phyloP scores from a whole-genome alignment of 2,113 vertebrate genomes.

The Oncorhynchus tshawytscha region DNA sequence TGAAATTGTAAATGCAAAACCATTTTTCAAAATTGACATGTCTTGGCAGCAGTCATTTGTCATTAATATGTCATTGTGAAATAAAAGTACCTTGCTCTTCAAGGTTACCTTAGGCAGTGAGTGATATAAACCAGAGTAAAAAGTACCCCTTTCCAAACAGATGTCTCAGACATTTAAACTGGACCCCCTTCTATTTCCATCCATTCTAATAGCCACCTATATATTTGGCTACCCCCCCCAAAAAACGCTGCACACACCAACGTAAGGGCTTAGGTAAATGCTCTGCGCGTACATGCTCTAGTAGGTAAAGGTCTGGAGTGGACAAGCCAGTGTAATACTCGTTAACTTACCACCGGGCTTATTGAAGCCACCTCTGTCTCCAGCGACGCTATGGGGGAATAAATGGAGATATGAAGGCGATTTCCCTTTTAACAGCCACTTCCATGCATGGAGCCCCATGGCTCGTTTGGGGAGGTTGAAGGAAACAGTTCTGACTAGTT shows the following conservation, averaged over 20 bases:
- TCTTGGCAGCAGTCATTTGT: conserved; percentile 41
- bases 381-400: conserved; percentile 99
- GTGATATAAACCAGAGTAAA: conserved; percentile 51
- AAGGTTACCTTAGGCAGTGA: conserved; percentile 56
- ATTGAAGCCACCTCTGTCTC: conserved; percentile 99
- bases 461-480: conserved; percentile 82
- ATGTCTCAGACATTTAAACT: conserved; percentile 61
- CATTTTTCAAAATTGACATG: conserved; percentile 30
- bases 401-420: conserved; percentile 99
- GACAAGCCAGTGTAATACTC: conserved; percentile 97
- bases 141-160: conserved; percentile 53
- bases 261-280: conserved; percentile 52
- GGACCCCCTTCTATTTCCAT: conserved; percentile 43
- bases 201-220: not conserved
- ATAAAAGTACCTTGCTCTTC: conserved; percentile 31
- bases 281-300: conserved; percentile 70
- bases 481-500: conserved; percentile 91
- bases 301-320: conserved; percentile 72
- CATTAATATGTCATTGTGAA: conserved; percentile 53
- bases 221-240: conserved; percentile 1
- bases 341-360: conserved; percentile 99
- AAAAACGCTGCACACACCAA: conserved; percentile 62
- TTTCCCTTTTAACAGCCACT: conserved; percentile 98
- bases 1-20: conserved; percentile 40
- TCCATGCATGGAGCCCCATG: conserved; percentile 91